Percentiles rank a stretch among this genome's conserved stretches.
phyloP scores from a whole-genome alignment of 2,797 vertebrate genomes.

The Haliaeetus albicilla region DNA sequence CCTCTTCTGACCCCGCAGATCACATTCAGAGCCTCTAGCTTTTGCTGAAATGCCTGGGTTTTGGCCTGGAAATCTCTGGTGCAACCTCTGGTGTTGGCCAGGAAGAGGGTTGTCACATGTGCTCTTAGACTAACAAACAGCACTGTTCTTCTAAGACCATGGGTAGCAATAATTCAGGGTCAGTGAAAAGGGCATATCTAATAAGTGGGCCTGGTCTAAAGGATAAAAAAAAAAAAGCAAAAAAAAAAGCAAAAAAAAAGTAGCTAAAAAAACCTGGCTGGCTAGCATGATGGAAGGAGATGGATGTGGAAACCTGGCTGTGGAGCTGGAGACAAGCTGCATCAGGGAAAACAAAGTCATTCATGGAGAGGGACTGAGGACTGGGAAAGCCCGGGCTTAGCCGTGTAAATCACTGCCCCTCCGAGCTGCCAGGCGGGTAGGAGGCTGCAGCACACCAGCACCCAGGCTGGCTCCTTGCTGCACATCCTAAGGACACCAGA shows the following conservation, averaged over 20 bases:
- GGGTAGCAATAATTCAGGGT: constrained; percentile 70
- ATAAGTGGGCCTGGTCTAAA: constrained; percentile 33
- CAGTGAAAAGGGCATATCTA: constrained; percentile 63
- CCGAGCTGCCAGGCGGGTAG: accelerated
- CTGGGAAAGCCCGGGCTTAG: background rate
- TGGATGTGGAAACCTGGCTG: background rate
- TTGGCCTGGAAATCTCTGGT: constrained; percentile 41
- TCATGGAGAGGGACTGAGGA: background rate
- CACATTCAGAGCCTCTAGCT: background rate
- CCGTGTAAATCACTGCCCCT: background rate
- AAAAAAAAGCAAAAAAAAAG: background rate
- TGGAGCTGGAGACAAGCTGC: background rate
- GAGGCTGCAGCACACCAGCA: background rate
- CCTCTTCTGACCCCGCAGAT: constrained; percentile 5
- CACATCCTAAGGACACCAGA: background rate
- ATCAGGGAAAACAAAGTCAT: background rate
- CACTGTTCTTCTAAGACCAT: constrained; percentile 61
- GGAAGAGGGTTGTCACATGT: constrained; percentile 60
- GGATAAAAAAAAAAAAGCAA: background rate
- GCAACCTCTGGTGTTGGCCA: constrained; percentile 42
- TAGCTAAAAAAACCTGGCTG: background rate
- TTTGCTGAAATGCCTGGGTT: constrained; percentile 23
- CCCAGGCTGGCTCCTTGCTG: background rate
- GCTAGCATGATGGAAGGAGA: background rate
- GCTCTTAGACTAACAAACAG: constrained; percentile 67